Base-by-base conservation (phyloP, 2,797 vertebrate genomes). In the Corythornis leucogaster region DNA sequence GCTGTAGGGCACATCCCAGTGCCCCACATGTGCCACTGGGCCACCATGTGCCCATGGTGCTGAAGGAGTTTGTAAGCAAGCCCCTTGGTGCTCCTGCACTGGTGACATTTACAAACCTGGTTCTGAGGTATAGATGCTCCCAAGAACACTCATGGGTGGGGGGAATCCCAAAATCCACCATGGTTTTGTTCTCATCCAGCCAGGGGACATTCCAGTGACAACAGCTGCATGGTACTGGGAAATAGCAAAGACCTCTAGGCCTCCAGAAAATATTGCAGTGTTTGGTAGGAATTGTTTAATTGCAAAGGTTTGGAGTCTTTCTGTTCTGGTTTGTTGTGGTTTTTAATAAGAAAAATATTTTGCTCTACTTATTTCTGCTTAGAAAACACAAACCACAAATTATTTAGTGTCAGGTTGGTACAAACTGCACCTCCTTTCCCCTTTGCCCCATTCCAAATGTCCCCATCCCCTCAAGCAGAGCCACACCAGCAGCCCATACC, bases 341-440 rank as follows among this genome's bases (percentile, higher is more conserved):
- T 91, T 92, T 69, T 67, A 90, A 63, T 59, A 93, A 57, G 75
- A 89, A 94, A 92, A 80, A 61, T 74, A 15, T 71, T 86, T 90
- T 68, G 15, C 45, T 88, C 28, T 63, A 12, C 24, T 58, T 66
- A 40, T 4, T 40, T 87, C 68, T 90, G 25, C 58, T 87, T 82
- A 77, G 38, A 85, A 85, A 89, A 85, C 40, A 43, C 22, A 91
- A 85, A 53, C 61, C 57, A 62, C 38, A 10, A 55, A 89, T 38
- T 68, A 57, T 77, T 89, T 91, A 42, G 61, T 30, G 79, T 85
- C 57, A 82, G 35, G 45, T 43, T 87, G 73, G 46, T 87, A 42
- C 50, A 71, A 75, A 50, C 50, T 68, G 54, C 63, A 85, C 66
- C 62, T 85, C 82, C 71, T 88, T 76, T 73, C 43, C 38, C 28